Percentiles rank a stretch among this genome's conserved stretches.
These are phyloP conservation scores for Acrobasis suavella DNA, from an alignment of 2,888 invertebrate species.

Conservation along the genomic window DNA sequence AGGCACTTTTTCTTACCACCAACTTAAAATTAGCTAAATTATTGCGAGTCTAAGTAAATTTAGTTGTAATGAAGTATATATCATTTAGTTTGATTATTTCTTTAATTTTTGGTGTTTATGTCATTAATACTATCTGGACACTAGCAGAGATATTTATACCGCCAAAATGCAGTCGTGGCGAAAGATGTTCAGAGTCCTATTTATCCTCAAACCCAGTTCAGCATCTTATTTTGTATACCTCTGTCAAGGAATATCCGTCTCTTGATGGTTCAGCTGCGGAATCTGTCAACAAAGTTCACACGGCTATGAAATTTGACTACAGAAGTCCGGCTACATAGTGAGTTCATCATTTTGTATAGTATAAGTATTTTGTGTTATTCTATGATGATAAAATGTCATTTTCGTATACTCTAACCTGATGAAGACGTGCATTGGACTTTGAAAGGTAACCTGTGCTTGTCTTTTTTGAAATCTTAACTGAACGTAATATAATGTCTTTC, in stretches of 20 bases:
- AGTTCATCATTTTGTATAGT: constrained; percentile 35
- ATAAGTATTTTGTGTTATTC: too few species aligned
- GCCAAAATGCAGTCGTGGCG: constrained; percentile 85
- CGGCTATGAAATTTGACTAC: constrained; percentile 86
- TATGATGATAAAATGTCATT: too few species aligned
- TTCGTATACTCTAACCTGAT: too few species aligned
- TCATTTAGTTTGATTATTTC: constrained; percentile 85
- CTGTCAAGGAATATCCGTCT: constrained; percentile 82
- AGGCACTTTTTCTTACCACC: constrained; percentile 2
- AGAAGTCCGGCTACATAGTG: constrained; percentile 66
- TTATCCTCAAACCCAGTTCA: constrained; percentile 85
- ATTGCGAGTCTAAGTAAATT: constrained; percentile 23
- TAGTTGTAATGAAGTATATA: constrained; percentile 67
- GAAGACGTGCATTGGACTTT: too few species aligned
- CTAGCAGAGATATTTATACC: constrained; percentile 88
- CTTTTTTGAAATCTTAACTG: not conserved
- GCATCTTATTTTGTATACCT: constrained; percentile 87
- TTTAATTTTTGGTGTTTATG: constrained; percentile 86
- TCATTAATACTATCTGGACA: constrained; percentile 89
- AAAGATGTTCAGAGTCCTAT: constrained; percentile 87
- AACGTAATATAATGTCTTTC: constrained; percentile 24
- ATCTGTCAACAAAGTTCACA: constrained; percentile 82
- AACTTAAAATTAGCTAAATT: constrained; percentile 15
- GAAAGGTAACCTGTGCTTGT: too few species aligned
- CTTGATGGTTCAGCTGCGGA: constrained; percentile 68